Evolutionary conservation across 2,113 vertebrate species (phyloP), one percentile per base, ranked within the genome.

Genomic region (Heptranchias perlo): DNA sequence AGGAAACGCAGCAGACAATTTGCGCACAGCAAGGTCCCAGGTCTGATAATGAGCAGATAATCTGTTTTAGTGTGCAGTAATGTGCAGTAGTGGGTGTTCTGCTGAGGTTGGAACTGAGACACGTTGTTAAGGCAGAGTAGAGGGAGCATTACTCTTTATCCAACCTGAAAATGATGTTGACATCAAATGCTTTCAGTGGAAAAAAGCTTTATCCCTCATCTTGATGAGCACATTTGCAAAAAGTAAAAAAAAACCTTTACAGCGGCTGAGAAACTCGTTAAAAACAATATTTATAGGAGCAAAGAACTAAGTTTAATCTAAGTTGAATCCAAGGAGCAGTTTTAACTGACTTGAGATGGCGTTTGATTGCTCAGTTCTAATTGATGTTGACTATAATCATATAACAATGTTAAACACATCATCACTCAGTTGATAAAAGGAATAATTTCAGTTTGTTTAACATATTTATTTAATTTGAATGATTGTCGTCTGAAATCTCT

Each of bases 361-460:
- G n/a, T 39, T 5, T 10, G 89, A 62, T 39, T 64, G 8, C 89
- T 64, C 87, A 18, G 16, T 91, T 91, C 54, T 91, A 91, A 91
- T 91, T 91, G n/a, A 93, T 93, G 89, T 93, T 93, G 58, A 62
- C 89, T 93, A 44, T 93, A 64, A 93, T 93, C 89, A 93, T 62
- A 62, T 44, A 62, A 93, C 89, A 64, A 93, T 62, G 61, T 93
- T 93, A 93, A 93, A 93, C 89, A 93, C 58, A 64, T 93, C 89
- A 93, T 93, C 58, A 62, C 89, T 93, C 58, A 39, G 89, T 93
- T n/a, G 18, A 93, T 93, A 64, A 93, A 62, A 61, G 58, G 89
- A 93, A 93, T 93, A 62, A 62, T 93, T 93, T 93, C 89, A 93
- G 89, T 93, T 62, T 93, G 89, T 93, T 93, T 93, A 93, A 93